These are phyloP conservation scores for Heliconius sara DNA, from an alignment of 2,888 invertebrate species.

Conservation along the genomic window DNA sequence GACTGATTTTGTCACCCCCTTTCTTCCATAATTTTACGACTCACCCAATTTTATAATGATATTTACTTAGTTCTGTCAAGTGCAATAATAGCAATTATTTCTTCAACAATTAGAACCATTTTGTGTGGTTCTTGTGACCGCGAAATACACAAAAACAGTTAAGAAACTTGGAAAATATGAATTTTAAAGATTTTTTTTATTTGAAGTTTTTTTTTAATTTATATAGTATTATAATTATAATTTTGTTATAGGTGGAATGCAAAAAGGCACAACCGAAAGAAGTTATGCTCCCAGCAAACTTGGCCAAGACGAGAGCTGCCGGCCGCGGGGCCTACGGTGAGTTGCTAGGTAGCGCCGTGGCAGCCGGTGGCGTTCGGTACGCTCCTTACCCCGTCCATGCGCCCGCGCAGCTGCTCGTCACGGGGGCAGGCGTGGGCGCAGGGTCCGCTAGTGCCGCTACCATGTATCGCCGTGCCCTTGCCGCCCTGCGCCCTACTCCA, in stretches of 20 bases:
- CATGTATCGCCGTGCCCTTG: constrained; percentile 76
- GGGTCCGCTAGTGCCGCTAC: constrained; percentile 67
- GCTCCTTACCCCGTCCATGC: constrained; percentile 85
- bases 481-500: constrained; percentile 74
- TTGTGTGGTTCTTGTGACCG: constrained; percentile 30
- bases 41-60: constrained; percentile 66
- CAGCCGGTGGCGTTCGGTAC: constrained; percentile 85
- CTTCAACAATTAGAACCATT: constrained; percentile 42
- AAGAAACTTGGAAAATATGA: constrained; percentile 15
- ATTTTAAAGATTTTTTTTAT: background rate
- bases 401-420: constrained; percentile 76
- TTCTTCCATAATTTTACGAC: constrained; percentile 76
- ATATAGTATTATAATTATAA: background rate
- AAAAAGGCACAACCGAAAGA: constrained; percentile 99
- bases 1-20: constrained; percentile 76
- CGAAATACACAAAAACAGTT: constrained; percentile 34
- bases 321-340: constrained; percentile 99
- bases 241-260: constrained; percentile 95
- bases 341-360: constrained; percentile 92
- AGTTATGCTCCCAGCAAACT: constrained; percentile 99
- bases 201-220: background rate
- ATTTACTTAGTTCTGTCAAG: constrained; percentile 65
- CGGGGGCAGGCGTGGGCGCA: constrained; percentile 69
- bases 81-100: constrained; percentile 58
- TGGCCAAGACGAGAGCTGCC: constrained; percentile 97